phyloP scores from a whole-genome alignment of 2,797 vertebrate genomes.

The Schizopygopsis pylzovi region DNA sequence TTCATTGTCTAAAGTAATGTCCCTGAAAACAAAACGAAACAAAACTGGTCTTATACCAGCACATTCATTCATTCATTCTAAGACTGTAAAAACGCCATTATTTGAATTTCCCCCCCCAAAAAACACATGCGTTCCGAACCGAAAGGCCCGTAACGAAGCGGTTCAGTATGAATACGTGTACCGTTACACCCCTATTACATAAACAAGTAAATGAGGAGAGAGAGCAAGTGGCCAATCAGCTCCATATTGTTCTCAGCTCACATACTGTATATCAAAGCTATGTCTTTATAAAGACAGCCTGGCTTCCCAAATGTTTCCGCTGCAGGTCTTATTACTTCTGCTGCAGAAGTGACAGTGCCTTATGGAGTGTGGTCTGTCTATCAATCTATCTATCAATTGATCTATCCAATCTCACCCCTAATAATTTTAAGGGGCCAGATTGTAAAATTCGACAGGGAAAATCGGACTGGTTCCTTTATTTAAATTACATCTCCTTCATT shows the following conservation, averaged over 20 bases:
- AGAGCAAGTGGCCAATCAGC: constrained; percentile 20
- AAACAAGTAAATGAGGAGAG: constrained; percentile 12
- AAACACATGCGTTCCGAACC: no score
- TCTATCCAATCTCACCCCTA: neutral
- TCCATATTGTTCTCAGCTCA: constrained; percentile 14
- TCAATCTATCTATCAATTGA: neutral
- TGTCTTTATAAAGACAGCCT: neutral
- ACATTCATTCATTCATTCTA: no score
- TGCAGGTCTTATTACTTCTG: constrained; percentile 26
- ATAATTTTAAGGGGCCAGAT: neutral
- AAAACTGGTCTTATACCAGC: no score
- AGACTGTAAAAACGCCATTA: no score
- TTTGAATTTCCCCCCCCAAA: no score
- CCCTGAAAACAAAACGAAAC: no score
- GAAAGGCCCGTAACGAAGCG: no score
- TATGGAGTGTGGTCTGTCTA: neutral
- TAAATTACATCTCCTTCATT: neutral
- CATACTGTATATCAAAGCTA: neutral
- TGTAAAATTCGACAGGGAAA: neutral
- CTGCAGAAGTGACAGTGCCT: neutral
- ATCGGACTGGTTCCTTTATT: neutral
- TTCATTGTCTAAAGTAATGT: no score
- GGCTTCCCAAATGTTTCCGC: constrained; percentile 4
- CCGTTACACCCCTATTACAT: neutral
- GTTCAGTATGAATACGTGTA: no score